phyloP scores from a whole-genome alignment of 2,113 vertebrate species.

The Psittacus erithacus region DNA sequence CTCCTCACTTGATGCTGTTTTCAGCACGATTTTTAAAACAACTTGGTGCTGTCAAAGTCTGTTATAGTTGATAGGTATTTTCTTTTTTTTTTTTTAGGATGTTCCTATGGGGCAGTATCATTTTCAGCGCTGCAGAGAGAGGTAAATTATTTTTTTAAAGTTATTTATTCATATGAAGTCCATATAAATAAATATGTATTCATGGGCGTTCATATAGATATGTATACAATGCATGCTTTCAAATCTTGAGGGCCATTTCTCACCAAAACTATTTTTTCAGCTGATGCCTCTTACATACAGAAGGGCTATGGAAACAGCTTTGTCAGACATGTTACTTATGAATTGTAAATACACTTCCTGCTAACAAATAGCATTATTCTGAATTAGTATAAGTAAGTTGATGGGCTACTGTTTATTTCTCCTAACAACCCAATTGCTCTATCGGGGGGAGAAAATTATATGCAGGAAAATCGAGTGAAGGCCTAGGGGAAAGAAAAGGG shows the following conservation, averaged over 20 bases:
- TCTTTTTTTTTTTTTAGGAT: constrained; percentile 76
- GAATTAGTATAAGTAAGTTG: not conserved
- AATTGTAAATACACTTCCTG: not conserved
- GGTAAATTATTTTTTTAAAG: constrained; percentile 75
- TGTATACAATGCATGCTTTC: not conserved
- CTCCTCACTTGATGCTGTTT: not conserved
- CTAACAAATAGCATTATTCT: not conserved
- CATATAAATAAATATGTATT: not conserved
- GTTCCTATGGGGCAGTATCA: constrained; percentile 95
- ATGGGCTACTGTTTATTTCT: not conserved
- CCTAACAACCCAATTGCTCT: not conserved
- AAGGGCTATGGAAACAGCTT: not conserved
- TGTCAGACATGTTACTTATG: not conserved
- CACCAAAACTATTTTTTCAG: not conserved
- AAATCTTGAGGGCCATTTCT: not conserved
- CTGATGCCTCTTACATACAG: not conserved
- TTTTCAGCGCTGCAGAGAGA: constrained; percentile 93
- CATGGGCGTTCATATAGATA: not conserved
- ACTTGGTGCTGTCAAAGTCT: not conserved
- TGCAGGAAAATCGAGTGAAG: not conserved
- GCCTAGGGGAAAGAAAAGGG: not conserved
- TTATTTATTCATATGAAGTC: not conserved
- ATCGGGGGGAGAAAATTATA: not conserved
- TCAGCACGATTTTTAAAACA: not conserved
- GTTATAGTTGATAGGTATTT: not conserved